Conservation (phyloP, 2,113 vertebrate genomes). For the Osmerus eperlanus region DNA sequence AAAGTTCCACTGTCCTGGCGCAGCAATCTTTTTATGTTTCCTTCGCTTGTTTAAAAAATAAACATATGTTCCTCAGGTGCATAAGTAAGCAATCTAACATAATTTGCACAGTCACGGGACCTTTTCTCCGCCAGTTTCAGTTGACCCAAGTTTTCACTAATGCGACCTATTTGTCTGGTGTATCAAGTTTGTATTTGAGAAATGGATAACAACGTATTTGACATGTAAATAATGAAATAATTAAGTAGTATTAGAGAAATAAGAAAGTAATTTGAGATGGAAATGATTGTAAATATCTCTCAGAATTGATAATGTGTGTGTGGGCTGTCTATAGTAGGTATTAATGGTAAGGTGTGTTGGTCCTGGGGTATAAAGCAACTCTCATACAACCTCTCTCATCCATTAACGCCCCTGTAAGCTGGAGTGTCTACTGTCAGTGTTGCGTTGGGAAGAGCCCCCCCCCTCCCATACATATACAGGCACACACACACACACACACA, state of each 20-base stretch:
- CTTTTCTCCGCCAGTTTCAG: too few species aligned
- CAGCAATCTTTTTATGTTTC: conserved; percentile 32
- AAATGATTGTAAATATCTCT: too few species aligned
- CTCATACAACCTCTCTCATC: conserved; percentile 63
- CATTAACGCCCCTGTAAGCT: conserved; percentile 64
- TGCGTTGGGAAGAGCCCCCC: conserved; percentile 21
- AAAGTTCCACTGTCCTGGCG: conserved; percentile 63
- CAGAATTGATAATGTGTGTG: background rate
- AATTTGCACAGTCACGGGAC: background rate
- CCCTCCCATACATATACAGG: background rate
- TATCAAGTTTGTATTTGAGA: too few species aligned
- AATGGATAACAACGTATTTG: too few species aligned
- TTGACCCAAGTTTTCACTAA: too few species aligned
- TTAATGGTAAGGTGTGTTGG: background rate
- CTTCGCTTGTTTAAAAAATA: conserved; percentile 43
- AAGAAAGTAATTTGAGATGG: too few species aligned
- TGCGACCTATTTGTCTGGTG: too few species aligned
- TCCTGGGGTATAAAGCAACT: conserved; percentile 36
- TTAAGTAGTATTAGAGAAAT: too few species aligned
- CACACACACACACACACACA: too few species aligned
- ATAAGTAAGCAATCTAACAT: conserved; percentile 28
- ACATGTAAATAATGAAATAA: too few species aligned
- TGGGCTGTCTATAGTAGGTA: too few species aligned
- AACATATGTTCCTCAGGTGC: conserved; percentile 47
- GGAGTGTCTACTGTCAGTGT: conserved; percentile 40